Percentiles rank a stretch among this genome's conserved stretches.
phyloP scores from a whole-genome alignment of 2,797 vertebrate genomes.

The Perodicticus potto region DNA sequence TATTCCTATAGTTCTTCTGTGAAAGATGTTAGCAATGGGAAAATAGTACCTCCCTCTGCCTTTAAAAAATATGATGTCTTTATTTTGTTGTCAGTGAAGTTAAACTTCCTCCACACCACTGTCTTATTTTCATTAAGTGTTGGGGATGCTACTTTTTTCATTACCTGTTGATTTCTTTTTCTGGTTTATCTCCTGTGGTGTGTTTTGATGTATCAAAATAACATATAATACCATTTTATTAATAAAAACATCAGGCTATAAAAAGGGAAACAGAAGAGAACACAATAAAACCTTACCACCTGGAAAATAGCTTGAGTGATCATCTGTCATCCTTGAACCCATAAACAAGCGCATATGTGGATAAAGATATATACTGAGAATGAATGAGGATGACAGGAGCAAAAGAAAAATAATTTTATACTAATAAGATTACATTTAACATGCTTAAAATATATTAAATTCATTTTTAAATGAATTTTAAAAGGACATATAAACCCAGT shows the following conservation, averaged over 20 bases:
- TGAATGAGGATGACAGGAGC: not conserved
- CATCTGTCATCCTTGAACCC: fast-evolving
- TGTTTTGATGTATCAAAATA: slow-evolving; percentile 29
- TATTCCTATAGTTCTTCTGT: not conserved
- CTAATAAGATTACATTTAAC: not conserved
- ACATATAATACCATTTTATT: not conserved
- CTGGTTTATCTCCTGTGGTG: not conserved
- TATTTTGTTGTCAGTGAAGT: not conserved
- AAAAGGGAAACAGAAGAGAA: not conserved
- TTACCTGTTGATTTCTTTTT: not conserved
- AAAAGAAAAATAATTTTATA: not conserved
- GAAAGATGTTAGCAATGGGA: not conserved
- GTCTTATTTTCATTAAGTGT: not conserved
- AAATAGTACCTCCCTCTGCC: not conserved
- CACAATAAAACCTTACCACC: not conserved
- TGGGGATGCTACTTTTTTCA: not conserved
- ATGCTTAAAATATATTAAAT: not conserved
- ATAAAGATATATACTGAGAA: not conserved
- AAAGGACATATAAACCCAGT: not conserved
- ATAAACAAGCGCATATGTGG: not conserved
- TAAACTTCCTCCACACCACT: not conserved
- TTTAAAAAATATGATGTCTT: not conserved
- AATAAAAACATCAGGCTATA: not conserved
- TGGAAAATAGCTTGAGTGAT: not conserved
- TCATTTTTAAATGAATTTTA: slow-evolving; percentile 32